These are phyloP conservation scores for Antedon mediterranea DNA, from an alignment of 53 echinoderm and acorn worm species.

Conservation along the genomic window DNA sequence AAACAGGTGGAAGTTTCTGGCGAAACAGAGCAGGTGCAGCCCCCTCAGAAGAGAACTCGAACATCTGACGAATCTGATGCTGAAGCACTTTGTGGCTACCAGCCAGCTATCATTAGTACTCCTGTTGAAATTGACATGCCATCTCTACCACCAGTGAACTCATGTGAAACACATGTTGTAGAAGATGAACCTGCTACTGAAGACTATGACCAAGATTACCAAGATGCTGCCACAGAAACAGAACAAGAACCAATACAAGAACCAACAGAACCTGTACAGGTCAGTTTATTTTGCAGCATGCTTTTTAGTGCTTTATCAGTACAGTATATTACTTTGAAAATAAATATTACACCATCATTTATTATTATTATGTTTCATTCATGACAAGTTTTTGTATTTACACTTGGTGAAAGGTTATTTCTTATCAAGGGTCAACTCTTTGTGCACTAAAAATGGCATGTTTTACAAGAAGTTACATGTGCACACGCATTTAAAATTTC, in stretches of 20 bases:
- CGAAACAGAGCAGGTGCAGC: background rate
- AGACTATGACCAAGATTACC: background rate
- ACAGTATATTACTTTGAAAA: too few species aligned
- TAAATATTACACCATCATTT: too few species aligned
- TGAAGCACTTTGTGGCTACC: constrained; percentile 17
- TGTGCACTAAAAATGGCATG: too few species aligned
- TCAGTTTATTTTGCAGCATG: background rate
- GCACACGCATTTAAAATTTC: too few species aligned
- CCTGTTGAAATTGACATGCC: background rate
- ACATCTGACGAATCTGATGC: constrained; percentile 61
- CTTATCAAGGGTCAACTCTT: too few species aligned
- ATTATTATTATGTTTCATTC: too few species aligned
- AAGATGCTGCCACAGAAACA: background rate
- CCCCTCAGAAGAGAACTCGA: constrained; percentile 19
- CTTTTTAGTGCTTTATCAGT: too few species aligned
- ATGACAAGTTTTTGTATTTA: too few species aligned
- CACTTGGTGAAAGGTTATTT: too few species aligned
- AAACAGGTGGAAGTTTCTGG: background rate
- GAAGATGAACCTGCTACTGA: background rate
- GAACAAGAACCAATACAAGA: background rate
- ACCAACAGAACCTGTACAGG: background rate
- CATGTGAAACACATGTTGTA: background rate
- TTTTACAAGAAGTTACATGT: too few species aligned
- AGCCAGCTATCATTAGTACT: background rate
- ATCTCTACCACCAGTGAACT: background rate